These are phyloP conservation scores for Eublepharis macularius DNA, from an alignment of 2,113 vertebrate species.

Conservation along the genomic window DNA sequence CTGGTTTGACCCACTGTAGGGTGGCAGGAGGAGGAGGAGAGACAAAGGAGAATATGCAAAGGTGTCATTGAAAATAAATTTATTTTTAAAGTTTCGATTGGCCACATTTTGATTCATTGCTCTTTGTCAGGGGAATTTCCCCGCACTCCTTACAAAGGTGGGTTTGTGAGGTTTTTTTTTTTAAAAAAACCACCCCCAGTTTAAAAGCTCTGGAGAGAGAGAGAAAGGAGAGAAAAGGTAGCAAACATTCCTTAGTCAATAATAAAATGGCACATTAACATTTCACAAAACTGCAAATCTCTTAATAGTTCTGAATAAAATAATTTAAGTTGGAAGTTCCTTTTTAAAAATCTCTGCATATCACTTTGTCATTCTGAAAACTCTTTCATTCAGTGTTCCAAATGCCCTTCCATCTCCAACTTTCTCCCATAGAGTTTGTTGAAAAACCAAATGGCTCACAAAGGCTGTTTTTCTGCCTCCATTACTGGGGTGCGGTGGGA, in stretches of 20 bases:
- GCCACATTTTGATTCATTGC: too few relatives aligned
- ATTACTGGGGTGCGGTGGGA: conserved; percentile 46
- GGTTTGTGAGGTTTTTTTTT: too few relatives aligned
- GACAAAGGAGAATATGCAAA: not conserved
- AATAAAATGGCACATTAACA: not conserved
- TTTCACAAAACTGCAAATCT: not conserved
- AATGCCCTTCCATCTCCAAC: not conserved
- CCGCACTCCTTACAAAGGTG: too few relatives aligned
- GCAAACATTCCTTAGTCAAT: not conserved
- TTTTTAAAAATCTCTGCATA: not conserved
- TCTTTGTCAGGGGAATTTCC: too few relatives aligned
- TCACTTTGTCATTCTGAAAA: not conserved
- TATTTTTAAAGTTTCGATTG: too few relatives aligned
- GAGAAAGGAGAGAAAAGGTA: not conserved
- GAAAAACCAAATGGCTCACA: conserved; percentile 43
- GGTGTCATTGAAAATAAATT: not conserved
- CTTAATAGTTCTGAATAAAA: not conserved
- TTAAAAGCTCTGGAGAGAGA: not conserved
- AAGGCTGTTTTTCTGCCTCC: conserved; percentile 48
- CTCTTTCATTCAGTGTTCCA: not conserved
- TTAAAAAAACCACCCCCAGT: too few relatives aligned
- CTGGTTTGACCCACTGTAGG: not conserved
- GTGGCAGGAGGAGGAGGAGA: too few relatives aligned
- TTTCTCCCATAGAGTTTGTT: conserved; percentile 21
- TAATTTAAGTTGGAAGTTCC: not conserved